phyloP scores from a whole-genome alignment of 1,140 invertebrate genomes.

The Drosophila sechellia region DNA sequence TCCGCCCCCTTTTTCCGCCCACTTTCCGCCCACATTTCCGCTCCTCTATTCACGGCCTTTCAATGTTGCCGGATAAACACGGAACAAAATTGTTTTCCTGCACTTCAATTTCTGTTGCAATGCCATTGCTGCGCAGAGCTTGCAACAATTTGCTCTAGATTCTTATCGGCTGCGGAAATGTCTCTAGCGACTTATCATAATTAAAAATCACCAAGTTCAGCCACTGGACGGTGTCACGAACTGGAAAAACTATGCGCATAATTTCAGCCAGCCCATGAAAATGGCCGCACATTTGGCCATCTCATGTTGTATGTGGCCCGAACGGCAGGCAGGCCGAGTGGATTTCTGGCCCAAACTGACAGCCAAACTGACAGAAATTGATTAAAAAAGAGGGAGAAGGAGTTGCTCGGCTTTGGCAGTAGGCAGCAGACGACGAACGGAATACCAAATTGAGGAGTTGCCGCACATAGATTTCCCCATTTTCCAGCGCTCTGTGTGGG shows the following conservation, averaged over 20 bases:
- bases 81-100: constrained; percentile 58
- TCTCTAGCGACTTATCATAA: constrained; percentile 71
- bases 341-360: constrained; percentile 63
- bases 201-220: constrained; percentile 76
- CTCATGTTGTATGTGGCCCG: background rate
- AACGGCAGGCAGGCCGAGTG: constrained; percentile 20
- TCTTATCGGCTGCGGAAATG: constrained; percentile 68
- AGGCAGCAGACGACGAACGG: constrained; percentile 59
- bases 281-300: background rate
- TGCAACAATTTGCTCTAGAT: constrained; percentile 74
- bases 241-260: constrained; percentile 47
- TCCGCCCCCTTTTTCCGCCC: background rate
- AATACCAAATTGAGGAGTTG: constrained; percentile 61
- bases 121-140: background rate
- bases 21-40: background rate
- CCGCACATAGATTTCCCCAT: constrained; percentile 58
- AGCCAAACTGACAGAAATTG: constrained; percentile 79
- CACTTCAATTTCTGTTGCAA: constrained; percentile 24
- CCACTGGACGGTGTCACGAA: constrained; percentile 62
- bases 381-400: constrained; percentile 60
- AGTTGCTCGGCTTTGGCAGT: constrained; percentile 53
- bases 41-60: constrained; percentile 41
- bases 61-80: constrained; percentile 62
- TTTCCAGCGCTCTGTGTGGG: constrained; percentile 38
- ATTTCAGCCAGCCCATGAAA: constrained; percentile 27